phyloP scores from a whole-genome alignment of 2,888 invertebrate genomes.

The Andrena praecox region DNA sequence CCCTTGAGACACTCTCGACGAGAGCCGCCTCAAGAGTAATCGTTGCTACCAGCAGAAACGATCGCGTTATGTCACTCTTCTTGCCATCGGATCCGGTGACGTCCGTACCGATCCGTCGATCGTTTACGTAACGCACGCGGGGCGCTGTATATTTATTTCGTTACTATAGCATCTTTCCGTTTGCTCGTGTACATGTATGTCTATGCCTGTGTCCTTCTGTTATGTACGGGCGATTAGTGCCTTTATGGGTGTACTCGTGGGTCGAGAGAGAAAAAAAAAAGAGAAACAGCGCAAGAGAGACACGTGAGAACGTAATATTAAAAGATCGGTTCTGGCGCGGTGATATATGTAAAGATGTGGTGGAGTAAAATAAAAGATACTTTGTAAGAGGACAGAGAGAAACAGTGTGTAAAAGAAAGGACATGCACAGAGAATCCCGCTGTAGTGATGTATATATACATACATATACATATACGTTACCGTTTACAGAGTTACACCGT shows the following conservation, averaged over 20 bases:
- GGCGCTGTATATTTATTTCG: conserved; percentile 43
- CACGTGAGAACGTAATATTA: conserved; percentile 78
- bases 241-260: not conserved
- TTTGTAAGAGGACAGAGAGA: conserved; percentile 72
- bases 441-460: conserved; percentile 63
- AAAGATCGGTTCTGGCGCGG: conserved; percentile 72
- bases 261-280: conserved; percentile 16
- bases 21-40: conserved; percentile 28
- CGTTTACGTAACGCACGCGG: conserved; percentile 51
- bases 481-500: not conserved
- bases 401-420: conserved; percentile 71
- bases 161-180: conserved; percentile 60
- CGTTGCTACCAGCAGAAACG: conserved; percentile 32
- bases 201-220: not conserved
- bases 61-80: conserved; percentile 50
- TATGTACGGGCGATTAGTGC: not conserved
- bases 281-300: conserved; percentile 71
- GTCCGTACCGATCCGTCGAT: conserved; percentile 40
- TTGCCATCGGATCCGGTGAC: conserved; percentile 39
- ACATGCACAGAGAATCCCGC: conserved; percentile 81
- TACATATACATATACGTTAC: conserved; percentile 23
- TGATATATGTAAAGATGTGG: conserved; percentile 74
- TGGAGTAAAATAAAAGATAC: conserved; percentile 61
- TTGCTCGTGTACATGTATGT: conserved; percentile 39
- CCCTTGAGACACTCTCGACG: conserved; percentile 15